These are phyloP conservation scores for Gasteruption jaculator DNA, from an alignment of 2,888 invertebrate species.

Conservation along the genomic window DNA sequence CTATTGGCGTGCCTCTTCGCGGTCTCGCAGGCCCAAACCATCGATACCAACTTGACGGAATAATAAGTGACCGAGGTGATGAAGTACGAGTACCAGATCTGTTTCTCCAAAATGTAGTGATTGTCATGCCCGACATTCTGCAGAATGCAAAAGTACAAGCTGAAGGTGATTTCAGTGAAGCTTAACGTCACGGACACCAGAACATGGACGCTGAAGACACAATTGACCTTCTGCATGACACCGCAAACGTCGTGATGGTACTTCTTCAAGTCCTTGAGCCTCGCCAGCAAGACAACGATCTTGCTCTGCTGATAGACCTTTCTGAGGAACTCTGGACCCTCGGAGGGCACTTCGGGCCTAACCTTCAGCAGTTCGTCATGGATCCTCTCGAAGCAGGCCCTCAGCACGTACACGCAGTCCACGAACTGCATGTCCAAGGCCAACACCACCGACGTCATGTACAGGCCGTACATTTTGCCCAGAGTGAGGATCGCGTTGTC, in stretches of 20 bases:
- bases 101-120: conserved; percentile 4
- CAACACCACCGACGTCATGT: conserved; percentile 23
- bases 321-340: conserved; percentile 37
- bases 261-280: conserved; percentile 30
- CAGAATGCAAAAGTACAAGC: conserved; percentile 35
- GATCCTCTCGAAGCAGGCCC: conserved; percentile 28
- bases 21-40: conserved; percentile 28
- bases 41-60: conserved; percentile 20
- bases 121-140: neutral
- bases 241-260: conserved; percentile 34
- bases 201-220: conserved; percentile 30
- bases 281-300: conserved; percentile 32
- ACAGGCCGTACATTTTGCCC: conserved; percentile 18
- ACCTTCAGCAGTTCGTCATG: conserved; percentile 29
- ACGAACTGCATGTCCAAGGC: conserved; percentile 31
- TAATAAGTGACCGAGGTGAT: conserved; percentile 25
- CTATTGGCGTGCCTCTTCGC: conserved; percentile 25
- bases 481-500: neutral
- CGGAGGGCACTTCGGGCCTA: conserved; percentile 24
- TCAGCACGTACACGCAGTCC: conserved; percentile 31
- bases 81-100: conserved; percentile 30
- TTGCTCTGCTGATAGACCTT: conserved; percentile 36
- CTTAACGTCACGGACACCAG: conserved; percentile 30
- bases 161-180: conserved; percentile 36
- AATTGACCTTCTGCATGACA: conserved; percentile 28